Conservation (phyloP, 1,140 invertebrate species). For the Brachionus sp. region DNA sequence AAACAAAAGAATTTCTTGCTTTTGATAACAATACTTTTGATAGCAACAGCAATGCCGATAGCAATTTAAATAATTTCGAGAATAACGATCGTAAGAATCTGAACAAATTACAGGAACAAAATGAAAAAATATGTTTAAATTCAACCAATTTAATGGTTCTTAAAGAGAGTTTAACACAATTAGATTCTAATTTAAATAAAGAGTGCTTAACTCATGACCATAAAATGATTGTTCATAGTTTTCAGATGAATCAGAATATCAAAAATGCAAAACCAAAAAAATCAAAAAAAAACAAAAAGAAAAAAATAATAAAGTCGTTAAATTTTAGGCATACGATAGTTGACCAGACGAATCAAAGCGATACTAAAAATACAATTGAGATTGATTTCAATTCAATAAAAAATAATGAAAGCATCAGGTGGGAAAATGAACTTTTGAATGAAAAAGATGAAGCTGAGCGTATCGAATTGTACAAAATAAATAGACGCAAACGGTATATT, state of each 20-base stretch:
- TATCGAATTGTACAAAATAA: slow-evolving; percentile 42
- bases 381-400: not conserved
- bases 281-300: not conserved
- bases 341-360: not conserved
- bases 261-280: not conserved
- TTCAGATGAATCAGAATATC: not conserved
- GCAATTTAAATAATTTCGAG: not conserved
- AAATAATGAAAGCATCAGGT: slow-evolving; percentile 6
- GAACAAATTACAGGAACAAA: not conserved
- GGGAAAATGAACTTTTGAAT: slow-evolving; percentile 20
- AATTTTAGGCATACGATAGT: not conserved
- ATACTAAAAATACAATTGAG: not conserved
- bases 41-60: slow-evolving; percentile 3
- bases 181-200: not conserved
- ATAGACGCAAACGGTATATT: slow-evolving; percentile 36
- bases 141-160: not conserved
- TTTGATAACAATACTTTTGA: not conserved
- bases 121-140: not conserved
- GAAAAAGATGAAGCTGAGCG: not conserved
- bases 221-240: not conserved
- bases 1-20: slow-evolving; percentile 14
- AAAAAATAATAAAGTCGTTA: not conserved
- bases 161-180: not conserved
- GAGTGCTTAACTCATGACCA: not conserved
- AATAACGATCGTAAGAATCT: not conserved